A percentile compares a stretch with the other conserved stretches of the same genome.
These are phyloP conservation scores for Apocheima hispidaria DNA, from an alignment of 2,888 invertebrate species.

Conservation along the genomic window DNA sequence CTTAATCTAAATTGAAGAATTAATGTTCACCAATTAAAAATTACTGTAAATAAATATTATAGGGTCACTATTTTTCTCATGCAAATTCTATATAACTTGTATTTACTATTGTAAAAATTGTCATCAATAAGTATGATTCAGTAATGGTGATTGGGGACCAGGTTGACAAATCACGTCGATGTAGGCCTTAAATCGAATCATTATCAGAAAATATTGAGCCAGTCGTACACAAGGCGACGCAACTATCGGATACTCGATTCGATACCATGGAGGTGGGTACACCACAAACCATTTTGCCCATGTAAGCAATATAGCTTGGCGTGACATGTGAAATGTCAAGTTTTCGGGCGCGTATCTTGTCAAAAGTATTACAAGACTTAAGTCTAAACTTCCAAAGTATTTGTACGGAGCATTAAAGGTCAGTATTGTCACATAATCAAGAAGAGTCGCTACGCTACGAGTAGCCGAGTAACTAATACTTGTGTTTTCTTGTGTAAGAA, in stretches of 20 bases:
- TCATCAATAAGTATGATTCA: constrained; percentile 48
- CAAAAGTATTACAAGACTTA: too few relatives aligned
- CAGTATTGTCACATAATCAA: neutral
- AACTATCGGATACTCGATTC: neutral
- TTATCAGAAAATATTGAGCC: constrained; percentile 8
- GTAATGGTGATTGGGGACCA: constrained; percentile 78
- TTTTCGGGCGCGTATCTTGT: too few relatives aligned
- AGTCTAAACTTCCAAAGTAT: too few relatives aligned
- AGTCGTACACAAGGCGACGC: neutral
- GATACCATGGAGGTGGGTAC: too few relatives aligned
- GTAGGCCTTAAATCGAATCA: constrained; percentile 61
- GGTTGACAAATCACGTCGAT: constrained; percentile 62
- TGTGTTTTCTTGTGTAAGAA: neutral
- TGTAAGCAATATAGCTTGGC: too few relatives aligned
- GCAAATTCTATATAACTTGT: constrained; percentile 1
- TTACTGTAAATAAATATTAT: neutral
- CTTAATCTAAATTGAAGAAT: neutral
- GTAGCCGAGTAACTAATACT: neutral
- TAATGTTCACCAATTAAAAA: constrained; percentile 1
- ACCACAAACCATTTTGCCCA: too few relatives aligned
- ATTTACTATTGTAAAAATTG: constrained; percentile 1
- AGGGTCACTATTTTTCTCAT: neutral
- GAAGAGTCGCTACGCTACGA: neutral
- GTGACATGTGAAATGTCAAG: too few relatives aligned
- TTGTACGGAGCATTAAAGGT: too few relatives aligned